Base-by-base conservation (phyloP, 2,797 vertebrate species). In the Champsocephalus gunnari region DNA sequence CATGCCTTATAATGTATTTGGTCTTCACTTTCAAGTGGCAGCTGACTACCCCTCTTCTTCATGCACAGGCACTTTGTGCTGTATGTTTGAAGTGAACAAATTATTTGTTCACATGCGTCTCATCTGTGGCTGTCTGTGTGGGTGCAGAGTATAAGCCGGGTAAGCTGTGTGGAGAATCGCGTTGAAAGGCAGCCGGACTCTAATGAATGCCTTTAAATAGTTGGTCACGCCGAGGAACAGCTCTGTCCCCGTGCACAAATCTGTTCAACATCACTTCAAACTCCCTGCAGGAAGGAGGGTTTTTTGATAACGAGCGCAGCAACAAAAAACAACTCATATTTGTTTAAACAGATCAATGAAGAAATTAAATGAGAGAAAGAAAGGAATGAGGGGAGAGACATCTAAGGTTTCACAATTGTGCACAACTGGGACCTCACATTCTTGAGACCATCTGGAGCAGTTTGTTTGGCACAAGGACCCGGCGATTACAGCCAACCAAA, bases 181-280 rank as follows among this genome's bases (percentile, higher is more conserved):
- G 88, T 84, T 95, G 95, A 97, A 96, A 95, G 92, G 56, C 93
- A 95, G 94, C 94, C 91, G 94, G 82, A 86, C 94, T 95, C 93
- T 96, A 96, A 97, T 97, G 96, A 97, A 98, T 96, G 95, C 94
- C 93, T 96, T 96, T 96, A 95, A 95, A 95, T 92, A 93, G 89
- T 94, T 92, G 94, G 96, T 97, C 97, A 97, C 89, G 92, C 96
- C 83, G 93, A 94, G 92, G 93, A 95, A 96, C 96, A 96, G 94
- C 84, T 94, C 92, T 92, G 93, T 92, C 93, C 94, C 93, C 93
- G 93, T 95, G 96, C 96, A 95, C 94, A 95, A 94, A 94, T 92
- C 91, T 95, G 92, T 94, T 96, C 95, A 93, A 96, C 95, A 96
- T 93, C 95, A 95, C 95, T 94, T 73, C 78, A 92, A 94, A 92